Base-by-base conservation (phyloP, 2,113 vertebrate species). In the Aptenodytes patagonicus region DNA sequence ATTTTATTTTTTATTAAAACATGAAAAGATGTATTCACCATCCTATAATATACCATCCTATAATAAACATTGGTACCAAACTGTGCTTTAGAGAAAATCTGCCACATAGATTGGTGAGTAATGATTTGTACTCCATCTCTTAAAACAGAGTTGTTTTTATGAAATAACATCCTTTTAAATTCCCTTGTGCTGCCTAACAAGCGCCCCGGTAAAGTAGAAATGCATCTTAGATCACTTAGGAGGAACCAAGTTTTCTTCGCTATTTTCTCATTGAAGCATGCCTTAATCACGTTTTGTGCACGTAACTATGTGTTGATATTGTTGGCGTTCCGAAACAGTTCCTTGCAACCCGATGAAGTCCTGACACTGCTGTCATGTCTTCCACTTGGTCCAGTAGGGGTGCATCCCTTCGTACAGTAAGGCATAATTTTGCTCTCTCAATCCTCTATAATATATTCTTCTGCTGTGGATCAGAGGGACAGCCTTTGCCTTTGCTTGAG, bases 51-150 rank as follows among this genome's bases (percentile, higher is more conserved):
- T 21, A 57, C 49, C 8, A 36, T 42, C 10, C 24, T 36, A 21
- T 52, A 81, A 47, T 42, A 69, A 93, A 68, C 24, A 69, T 9
- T 79, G 25, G 24, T 55, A 42, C 42, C 42, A 87, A 95, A 89
- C 40, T 18, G 17, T 75, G 62, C 71, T 75, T 85, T 78, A 75
- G 52, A 89, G 60, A 65, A 76, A 87, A 61, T 68, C 90, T 96
- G 95, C 96, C 95, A 95, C 94, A 95, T 52, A 96, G 83, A 95
- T 89, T 95, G 87, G 92, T 93, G n/a, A 89, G 28, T 66, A 91
- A 80, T 21, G 2, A 77, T 72, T 90, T 89, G 58, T 85, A 38
- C 46, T 91, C 83, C 89, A 64, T 91, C 55, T 92, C 57, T 60
- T 82, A 64, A 69, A 87, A 64, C 20, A 69, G 46, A 60, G 20